Percentiles rank a stretch among this genome's conserved stretches.
phyloP scores from a whole-genome alignment of 53 echinoderm and acorn worm genomes.

The Paracentrotus lividus region DNA sequence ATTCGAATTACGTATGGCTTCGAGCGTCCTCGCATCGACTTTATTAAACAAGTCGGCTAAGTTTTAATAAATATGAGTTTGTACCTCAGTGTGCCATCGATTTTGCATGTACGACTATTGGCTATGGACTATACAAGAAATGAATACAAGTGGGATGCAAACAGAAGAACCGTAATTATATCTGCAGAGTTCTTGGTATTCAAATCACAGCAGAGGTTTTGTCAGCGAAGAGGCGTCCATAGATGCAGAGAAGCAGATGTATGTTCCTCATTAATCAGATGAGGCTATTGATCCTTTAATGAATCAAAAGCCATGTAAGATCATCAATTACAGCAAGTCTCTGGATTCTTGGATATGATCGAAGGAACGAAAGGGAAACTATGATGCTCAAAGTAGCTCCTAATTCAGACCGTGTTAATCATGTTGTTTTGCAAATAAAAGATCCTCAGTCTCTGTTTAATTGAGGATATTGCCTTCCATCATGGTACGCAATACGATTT shows the following conservation, averaged over 20 bases:
- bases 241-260: neutral
- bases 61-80: too few relatives aligned
- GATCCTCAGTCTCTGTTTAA: neutral
- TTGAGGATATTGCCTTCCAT: neutral
- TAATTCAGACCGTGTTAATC: neutral
- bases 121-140: neutral
- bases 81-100: too few relatives aligned
- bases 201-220: neutral
- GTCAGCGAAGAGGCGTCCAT: neutral
- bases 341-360: neutral
- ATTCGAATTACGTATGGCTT: too few relatives aligned
- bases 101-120: too few relatives aligned
- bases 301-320: neutral
- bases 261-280: neutral
- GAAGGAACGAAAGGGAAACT: neutral
- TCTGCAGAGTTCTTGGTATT: neutral
- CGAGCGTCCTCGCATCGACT: too few relatives aligned
- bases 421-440: neutral
- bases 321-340: neutral
- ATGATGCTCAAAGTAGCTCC: neutral
- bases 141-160: neutral
- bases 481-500: neutral
- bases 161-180: neutral
- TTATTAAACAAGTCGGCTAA: too few relatives aligned
- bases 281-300: neutral